Conservation (phyloP, 64 coral and sea anemone genomes). For the Astreopora myriophthalma region DNA sequence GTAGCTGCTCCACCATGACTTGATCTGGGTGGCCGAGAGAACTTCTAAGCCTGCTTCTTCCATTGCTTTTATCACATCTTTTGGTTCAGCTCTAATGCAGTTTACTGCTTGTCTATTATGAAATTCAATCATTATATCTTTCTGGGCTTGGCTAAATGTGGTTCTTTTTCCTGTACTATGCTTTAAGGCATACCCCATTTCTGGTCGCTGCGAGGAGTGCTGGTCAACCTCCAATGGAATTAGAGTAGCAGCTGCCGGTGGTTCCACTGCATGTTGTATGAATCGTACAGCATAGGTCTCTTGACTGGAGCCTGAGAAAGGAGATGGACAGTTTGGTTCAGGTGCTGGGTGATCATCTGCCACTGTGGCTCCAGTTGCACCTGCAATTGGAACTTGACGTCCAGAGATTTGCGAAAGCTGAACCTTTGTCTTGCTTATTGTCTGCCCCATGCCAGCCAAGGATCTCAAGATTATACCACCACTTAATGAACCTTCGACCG, state of each 20-base stretch:
- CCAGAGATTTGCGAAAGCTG: too few species aligned
- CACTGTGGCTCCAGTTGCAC: not conserved
- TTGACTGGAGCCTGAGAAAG: not conserved
- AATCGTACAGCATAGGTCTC: not conserved
- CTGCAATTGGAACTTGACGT: too few species aligned
- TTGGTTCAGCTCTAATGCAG: constrained; percentile 7
- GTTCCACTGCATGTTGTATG: not conserved
- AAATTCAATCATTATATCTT: constrained; percentile 9
- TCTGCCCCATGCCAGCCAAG: too few species aligned
- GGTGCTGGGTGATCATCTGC: not conserved
- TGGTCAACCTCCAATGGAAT: not conserved
- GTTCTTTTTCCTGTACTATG: not conserved
- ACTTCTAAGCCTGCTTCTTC: constrained; percentile 16
- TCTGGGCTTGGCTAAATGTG: not conserved
- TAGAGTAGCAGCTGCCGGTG: not conserved
- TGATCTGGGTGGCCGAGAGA: not conserved
- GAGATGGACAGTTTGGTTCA: not conserved
- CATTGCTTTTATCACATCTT: constrained; percentile 24
- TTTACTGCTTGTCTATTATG: constrained; percentile 11
- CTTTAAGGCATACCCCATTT: not conserved
- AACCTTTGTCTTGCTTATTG: too few species aligned
- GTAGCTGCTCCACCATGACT: not conserved
- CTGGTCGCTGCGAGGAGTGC: not conserved
- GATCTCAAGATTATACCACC: too few species aligned
- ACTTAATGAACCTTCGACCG: too few species aligned